Evolutionary conservation across 2,113 vertebrate species (phyloP).

Genomic region (Spea bombifrons): DNA sequence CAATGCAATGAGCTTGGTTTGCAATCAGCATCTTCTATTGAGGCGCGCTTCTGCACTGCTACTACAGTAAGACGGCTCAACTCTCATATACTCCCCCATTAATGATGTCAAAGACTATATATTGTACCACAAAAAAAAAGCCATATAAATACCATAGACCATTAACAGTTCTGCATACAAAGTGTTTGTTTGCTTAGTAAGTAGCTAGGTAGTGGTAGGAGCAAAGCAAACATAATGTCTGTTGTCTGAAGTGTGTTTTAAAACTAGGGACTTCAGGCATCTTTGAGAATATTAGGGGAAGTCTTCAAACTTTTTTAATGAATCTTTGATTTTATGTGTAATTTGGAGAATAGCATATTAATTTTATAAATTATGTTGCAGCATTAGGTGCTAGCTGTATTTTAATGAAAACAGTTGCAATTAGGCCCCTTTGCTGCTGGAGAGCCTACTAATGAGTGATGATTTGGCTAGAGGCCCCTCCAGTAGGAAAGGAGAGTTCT

Average conservation of each 20-base stretch:
- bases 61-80: too few species aligned
- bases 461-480: not conserved
- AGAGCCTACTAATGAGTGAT: not conserved
- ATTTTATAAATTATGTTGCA: conserved; percentile 64
- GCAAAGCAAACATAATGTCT: conserved; percentile 53
- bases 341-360: conserved; percentile 58
- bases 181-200: conserved; percentile 50
- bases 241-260: conserved; percentile 67
- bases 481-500: conserved; percentile 30
- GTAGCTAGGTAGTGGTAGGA: conserved; percentile 56
- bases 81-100: not conserved
- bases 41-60: too few species aligned
- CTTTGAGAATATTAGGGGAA: conserved; percentile 43
- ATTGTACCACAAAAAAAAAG: conserved; percentile 51
- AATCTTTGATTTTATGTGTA: conserved; percentile 59
- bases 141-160: conserved; percentile 70
- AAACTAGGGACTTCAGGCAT: conserved; percentile 63
- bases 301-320: conserved; percentile 58
- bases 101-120: conserved; percentile 44
- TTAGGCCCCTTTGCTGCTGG: not conserved
- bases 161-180: conserved; percentile 62
- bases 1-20: too few species aligned
- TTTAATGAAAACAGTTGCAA: not conserved
- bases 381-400: conserved; percentile 57
- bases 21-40: too few species aligned